Evolutionary conservation across 2,888 invertebrate species (phyloP).

Genomic region (Pseudococcus longispinus): DNA sequence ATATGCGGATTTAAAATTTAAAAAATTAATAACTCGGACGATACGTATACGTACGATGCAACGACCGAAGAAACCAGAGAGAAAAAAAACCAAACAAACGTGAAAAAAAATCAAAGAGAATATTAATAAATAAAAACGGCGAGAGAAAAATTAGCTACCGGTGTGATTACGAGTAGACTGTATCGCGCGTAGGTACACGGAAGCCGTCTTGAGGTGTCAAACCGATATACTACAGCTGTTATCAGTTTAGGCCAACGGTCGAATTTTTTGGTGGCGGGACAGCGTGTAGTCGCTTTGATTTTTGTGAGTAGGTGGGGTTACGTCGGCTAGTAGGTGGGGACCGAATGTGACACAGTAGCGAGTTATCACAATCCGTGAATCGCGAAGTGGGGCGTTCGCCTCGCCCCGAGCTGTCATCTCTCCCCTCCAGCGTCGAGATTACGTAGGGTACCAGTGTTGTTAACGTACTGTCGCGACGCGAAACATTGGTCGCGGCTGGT

Average conservation of each 20-base stretch:
- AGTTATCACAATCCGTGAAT: conserved; percentile 4
- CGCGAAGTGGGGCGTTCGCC: conserved; percentile 47
- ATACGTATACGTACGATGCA: not conserved
- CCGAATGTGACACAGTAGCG: conserved; percentile 51
- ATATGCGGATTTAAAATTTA: not conserved
- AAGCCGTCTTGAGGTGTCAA: conserved; percentile 56
- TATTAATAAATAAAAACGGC: not conserved
- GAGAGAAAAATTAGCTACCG: conserved; percentile 47
- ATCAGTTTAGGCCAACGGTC: conserved; percentile 56
- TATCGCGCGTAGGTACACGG: conserved; percentile 53
- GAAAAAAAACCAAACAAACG: conserved; percentile 1
- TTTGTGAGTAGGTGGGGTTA: conserved; percentile 54
- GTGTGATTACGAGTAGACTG: conserved; percentile 38
- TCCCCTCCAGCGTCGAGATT: conserved; percentile 48
- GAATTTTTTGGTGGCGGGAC: conserved; percentile 52
- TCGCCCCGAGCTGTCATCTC: conserved; percentile 48
- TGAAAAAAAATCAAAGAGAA: conserved; percentile 14
- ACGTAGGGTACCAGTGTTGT: conserved; percentile 48
- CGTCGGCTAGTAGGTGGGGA: conserved; percentile 47
- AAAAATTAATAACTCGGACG: not conserved
- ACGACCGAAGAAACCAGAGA: not conserved
- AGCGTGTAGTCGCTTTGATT: conserved; percentile 45
- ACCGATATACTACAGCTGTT: conserved; percentile 54
- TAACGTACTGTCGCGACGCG: conserved; percentile 13
- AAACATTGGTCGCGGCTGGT: conserved; percentile 40